A percentile compares a stretch with the other conserved stretches of the same genome.
Conservation (phyloP, 2,113 vertebrate genomes). For the Clinocottus analis region DNA sequence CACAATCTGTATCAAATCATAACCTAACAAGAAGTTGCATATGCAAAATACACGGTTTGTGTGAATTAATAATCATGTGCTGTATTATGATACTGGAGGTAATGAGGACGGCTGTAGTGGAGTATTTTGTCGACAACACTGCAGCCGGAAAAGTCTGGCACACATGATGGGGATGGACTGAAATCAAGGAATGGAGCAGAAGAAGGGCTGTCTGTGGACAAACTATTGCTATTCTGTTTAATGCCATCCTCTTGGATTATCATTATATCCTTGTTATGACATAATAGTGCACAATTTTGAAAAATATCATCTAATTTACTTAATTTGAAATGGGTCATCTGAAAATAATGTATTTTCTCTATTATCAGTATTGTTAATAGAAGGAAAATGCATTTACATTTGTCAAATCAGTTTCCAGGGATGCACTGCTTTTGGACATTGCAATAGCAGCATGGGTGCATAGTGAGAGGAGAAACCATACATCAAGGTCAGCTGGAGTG, state of each 20-base stretch:
- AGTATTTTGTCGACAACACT: not conserved
- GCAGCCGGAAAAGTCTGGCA: not conserved
- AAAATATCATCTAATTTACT: not conserved
- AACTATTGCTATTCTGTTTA: conserved; percentile 5
- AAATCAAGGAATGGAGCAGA: conserved; percentile 1
- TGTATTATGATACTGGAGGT: not conserved
- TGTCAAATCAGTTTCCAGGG: not conserved
- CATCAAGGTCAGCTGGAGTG: conserved; percentile 4
- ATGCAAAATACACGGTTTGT: not conserved
- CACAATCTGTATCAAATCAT: conserved; percentile 27
- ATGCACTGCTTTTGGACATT: not conserved
- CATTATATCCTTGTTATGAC: not conserved
- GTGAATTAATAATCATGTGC: conserved; percentile 1
- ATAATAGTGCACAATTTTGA: not conserved
- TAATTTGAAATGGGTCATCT: not conserved
- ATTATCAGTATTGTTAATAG: not conserved
- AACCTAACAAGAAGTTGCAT: conserved; percentile 15
- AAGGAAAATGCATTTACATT: not conserved
- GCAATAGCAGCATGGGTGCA: not conserved
- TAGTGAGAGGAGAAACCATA: not conserved
- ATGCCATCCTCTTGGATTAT: conserved; percentile 2
- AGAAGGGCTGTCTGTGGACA: not conserved
- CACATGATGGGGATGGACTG: not conserved
- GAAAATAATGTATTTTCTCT: not conserved
- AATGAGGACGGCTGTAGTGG: not conserved